Base-by-base conservation (phyloP, 1,140 invertebrate genomes). In the Hylaeus anthracinus region DNA sequence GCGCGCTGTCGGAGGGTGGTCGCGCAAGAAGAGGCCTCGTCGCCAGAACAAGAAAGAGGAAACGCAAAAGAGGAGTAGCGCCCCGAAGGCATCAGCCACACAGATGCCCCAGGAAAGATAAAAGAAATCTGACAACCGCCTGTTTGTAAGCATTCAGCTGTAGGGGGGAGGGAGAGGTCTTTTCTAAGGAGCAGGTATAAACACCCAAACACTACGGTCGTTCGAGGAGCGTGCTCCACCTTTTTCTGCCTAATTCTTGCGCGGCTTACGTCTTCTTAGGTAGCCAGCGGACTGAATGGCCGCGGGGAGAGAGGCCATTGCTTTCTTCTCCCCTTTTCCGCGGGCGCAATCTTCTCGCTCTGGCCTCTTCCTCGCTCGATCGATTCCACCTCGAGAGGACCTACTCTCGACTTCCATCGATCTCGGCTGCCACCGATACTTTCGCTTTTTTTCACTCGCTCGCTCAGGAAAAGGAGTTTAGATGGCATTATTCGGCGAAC, bases 41-140 rank as follows among this genome's bases (percentile, higher is more conserved):
- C 65, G 41, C 39, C 26, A 10, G 80, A n/a, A 67, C 61, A 81
- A 78, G 82, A 72, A 84, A 67, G 78, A 72, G 65, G 76, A 78
- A 78, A 81, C 60, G 78, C 39, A 83, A 78, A 74, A 39, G 81
- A 70, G 56, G 75, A 73, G 67, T 70, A 71, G 51, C 51, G 61
- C 75, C 71, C 26, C 72, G 63, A 78, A 87, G 88, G 84, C 88
- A 88, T 85, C 82, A 83, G 82, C 51, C 85, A 83, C 84, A 89
- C 91, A 91, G 92, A 93, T 93, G 89, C 89, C 86, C 82, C 83
- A 80, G 77, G 77, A 88, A 88, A 93, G 92, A 93, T 93, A 93
- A 92, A 93, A 89, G 90, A 92, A 92, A 93, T 92, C 92, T 92
- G 91, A 93, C 92, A 92, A 93, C 86, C 90, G 91, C 76, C 88